Conservation (phyloP, 2,888 invertebrate species). For the Cerastis rubricosa region DNA sequence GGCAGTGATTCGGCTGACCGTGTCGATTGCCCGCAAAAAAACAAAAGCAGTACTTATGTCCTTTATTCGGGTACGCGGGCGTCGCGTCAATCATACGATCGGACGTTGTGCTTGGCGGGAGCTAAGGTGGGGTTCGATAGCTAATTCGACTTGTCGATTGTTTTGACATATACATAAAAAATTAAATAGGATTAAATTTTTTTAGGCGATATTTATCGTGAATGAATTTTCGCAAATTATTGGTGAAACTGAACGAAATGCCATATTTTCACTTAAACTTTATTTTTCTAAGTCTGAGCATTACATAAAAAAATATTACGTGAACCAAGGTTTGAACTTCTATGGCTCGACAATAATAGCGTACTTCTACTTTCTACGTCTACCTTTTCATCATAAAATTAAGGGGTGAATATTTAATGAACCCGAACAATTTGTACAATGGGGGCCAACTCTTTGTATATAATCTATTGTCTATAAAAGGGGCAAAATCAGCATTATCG, state of each 20-base stretch:
- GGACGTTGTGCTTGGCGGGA: constrained; percentile 54
- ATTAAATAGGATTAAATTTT: no score
- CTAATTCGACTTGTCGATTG: constrained; percentile 34
- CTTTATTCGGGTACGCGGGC: constrained; percentile 72
- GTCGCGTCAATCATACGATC: constrained; percentile 79
- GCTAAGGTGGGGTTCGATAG: constrained; percentile 39
- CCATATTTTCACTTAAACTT: no score
- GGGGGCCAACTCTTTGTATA: neutral
- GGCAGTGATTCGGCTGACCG: constrained; percentile 66
- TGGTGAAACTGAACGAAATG: no score
- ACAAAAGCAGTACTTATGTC: constrained; percentile 69
- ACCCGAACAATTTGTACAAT: neutral
- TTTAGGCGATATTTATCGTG: no score
- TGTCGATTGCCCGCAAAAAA: constrained; percentile 73
- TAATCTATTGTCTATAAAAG: neutral
- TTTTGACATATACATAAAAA: no score
- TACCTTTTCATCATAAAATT: neutral
- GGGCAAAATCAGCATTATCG: neutral
- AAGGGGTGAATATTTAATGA: neutral
- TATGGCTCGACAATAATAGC: neutral
- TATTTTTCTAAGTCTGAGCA: neutral
- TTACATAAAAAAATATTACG: neutral
- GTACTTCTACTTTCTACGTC: neutral
- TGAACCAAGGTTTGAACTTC: neutral
- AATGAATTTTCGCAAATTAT: neutral